Evolutionary conservation across 2,797 vertebrate species (phyloP), one percentile per base, ranked within the genome.

Genomic region (Botia kubotai): DNA sequence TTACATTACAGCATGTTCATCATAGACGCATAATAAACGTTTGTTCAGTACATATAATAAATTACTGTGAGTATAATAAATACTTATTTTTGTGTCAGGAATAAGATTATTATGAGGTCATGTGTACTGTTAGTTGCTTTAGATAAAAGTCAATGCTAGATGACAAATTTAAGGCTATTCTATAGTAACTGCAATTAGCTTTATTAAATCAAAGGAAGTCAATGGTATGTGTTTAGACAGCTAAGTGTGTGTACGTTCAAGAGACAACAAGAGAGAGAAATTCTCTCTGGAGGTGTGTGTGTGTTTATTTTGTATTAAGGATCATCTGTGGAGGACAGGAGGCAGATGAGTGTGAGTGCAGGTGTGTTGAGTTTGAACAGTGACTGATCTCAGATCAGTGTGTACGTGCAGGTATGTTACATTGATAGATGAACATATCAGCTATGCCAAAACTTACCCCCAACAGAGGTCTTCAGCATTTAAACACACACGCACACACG

Each of bases 321-420:
- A 26, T 19, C 57, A 65, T 16, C 23, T 63, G 73, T 63, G 39
- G 21, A 48, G 46, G 57, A 62, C 14, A 26, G 72, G 17, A 16
- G 36, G 21, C 26, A 75, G 6, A 75, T 4, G 8, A 33, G 33
- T 33, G 33, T 33, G 4, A 50, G 23, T 50, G 6, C 29, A 58
- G 16, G 52, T 77, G 63, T 55, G n/a, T 75, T 53, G 65, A 66
- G n/a, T 66, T 66, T 75, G 60, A 77, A 57, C 75, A 55, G 50
- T 57, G 39, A 29, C 17, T n/a, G 5, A 67, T 19, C 11, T 75
- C 62, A 53, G 73, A 17, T 68, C 2, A 67, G 1, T 46, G 50
- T 67, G 62, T 23, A 63, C 5, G 8, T 67, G 8, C 52, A 36
- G 39, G 29, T 39, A n/a, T 48, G 23, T 29, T 19, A 63, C 10